Percentiles rank a stretch among this genome's conserved stretches.
Evolutionary conservation across 1,140 invertebrate species (phyloP).

Genomic region (Ridgeia piscesae): DNA sequence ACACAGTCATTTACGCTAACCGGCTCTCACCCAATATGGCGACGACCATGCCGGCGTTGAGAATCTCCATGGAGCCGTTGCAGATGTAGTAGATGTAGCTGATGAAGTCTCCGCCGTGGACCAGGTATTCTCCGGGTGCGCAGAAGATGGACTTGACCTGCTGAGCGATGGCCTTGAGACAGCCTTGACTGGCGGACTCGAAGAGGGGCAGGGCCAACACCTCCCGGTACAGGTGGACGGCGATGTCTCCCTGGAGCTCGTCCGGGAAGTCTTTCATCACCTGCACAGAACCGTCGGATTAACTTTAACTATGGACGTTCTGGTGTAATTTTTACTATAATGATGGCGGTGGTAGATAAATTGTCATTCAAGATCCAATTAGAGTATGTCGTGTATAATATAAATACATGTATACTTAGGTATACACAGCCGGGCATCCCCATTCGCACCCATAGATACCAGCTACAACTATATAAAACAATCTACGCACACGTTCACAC

Average conservation of each 20-base stretch:
- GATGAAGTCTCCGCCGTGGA: constrained; percentile 53
- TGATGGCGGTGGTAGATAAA: neutral
- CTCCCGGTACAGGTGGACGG: constrained; percentile 92
- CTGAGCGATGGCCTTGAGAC: constrained; percentile 31
- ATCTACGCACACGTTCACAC: no score
- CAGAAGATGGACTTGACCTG: constrained; percentile 49
- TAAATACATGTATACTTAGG: no score
- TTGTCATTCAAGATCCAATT: no score
- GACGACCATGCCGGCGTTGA: constrained; percentile 52
- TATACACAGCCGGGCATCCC: no score
- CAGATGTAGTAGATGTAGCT: constrained; percentile 55
- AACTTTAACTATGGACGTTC: neutral
- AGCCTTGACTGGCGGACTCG: constrained; percentile 67
- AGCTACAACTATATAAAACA: no score
- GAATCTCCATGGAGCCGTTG: constrained; percentile 55
- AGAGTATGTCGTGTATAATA: no score
- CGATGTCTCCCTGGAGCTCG: constrained; percentile 90
- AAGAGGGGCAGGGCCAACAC: constrained; percentile 93
- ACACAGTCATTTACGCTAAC: neutral
- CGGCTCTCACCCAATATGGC: constrained; percentile 49
- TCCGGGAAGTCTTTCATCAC: constrained; percentile 95
- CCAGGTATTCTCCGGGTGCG: constrained; percentile 54
- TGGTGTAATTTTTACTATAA: neutral
- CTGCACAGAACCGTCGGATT: constrained; percentile 60
- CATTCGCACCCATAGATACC: no score